phyloP scores from a whole-genome alignment of 2,797 vertebrate genomes.

The Hephaestus fuliginosus region DNA sequence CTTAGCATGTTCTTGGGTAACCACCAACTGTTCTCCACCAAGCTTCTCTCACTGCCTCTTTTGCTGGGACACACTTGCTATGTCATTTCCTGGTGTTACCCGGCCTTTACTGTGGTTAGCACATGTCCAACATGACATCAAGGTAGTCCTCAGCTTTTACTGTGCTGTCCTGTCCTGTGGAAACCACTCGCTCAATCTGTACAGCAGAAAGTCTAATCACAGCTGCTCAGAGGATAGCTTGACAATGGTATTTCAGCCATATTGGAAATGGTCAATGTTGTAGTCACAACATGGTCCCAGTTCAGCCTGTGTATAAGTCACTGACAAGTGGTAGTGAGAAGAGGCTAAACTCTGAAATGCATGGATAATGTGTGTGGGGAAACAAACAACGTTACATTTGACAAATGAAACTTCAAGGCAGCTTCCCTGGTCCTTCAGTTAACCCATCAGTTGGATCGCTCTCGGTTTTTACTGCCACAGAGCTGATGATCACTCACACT shows the following conservation, averaged over 20 bases:
- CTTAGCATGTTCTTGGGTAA: too few relatives aligned
- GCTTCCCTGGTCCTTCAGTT: neutral
- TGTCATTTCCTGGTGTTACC: too few relatives aligned
- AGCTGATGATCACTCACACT: conserved; percentile 18
- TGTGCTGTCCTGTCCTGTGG: neutral
- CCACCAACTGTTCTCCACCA: too few relatives aligned
- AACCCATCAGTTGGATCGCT: conserved; percentile 8
- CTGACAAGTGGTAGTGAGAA: neutral
- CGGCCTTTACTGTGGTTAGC: too few relatives aligned
- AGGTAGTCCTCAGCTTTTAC: neutral
- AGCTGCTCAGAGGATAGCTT: neutral
- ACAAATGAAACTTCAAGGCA: neutral
- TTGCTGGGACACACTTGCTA: too few relatives aligned
- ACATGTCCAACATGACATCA: too few relatives aligned
- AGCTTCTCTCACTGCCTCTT: too few relatives aligned
- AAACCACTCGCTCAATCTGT: neutral
- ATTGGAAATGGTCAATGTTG: neutral
- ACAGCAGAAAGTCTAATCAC: neutral
- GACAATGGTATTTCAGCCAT: neutral
- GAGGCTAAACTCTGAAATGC: neutral
- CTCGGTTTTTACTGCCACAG: neutral
- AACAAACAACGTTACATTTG: neutral
- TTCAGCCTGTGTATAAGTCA: neutral
- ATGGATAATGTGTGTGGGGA: neutral
- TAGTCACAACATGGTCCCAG: neutral